phyloP scores from a whole-genome alignment of 2,113 vertebrate genomes.

The Gambusia holbrooki region DNA sequence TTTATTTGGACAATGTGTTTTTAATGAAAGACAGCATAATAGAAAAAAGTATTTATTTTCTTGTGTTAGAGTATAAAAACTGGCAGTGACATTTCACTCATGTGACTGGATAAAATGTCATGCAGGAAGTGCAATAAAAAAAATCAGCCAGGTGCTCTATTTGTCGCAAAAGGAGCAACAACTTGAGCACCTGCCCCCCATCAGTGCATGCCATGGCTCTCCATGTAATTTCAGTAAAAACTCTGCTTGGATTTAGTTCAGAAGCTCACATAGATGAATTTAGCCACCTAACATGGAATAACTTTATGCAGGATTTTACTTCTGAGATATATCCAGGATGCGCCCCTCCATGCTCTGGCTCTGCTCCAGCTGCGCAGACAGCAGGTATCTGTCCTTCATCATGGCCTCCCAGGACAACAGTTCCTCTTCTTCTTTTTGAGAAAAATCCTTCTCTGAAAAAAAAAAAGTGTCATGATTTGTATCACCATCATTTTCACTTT shows the following conservation, averaged over 20 bases:
- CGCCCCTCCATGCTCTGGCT: conserved; percentile 83
- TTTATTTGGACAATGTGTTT: too few relatives aligned
- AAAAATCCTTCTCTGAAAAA: conserved; percentile 84
- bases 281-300: background rate
- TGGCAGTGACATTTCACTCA: too few relatives aligned
- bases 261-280: background rate
- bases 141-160: too few relatives aligned
- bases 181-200: too few relatives aligned
- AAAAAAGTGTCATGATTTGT: too few relatives aligned
- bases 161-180: too few relatives aligned
- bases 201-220: too few relatives aligned
- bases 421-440: conserved; percentile 84
- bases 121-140: too few relatives aligned
- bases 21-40: too few relatives aligned
- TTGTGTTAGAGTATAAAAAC: too few relatives aligned
- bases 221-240: background rate
- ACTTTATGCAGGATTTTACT: conserved; percentile 70
- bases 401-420: conserved; percentile 91
- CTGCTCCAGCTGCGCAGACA: conserved; percentile 77
- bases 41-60: too few relatives aligned
- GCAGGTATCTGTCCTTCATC: conserved; percentile 91
- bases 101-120: too few relatives aligned
- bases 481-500: background rate
- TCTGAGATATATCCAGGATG: conserved; percentile 85
- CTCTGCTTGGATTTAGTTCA: background rate